Conservation (phyloP, 2,888 invertebrate genomes). For the Antheraea yamamai region DNA sequence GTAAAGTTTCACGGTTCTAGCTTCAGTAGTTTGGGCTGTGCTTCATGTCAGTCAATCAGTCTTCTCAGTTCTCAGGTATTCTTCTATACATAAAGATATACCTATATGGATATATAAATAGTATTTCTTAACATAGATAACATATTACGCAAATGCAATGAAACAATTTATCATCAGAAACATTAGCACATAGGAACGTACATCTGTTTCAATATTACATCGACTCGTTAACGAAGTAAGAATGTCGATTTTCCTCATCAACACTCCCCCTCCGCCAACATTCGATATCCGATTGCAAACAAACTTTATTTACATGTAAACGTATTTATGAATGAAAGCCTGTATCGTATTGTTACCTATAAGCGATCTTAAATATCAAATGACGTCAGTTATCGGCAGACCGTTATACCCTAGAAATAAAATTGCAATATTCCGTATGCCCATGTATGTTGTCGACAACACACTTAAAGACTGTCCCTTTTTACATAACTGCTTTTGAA, state of each 20-base stretch:
- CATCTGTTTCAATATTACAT: constrained; percentile 1
- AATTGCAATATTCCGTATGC: not conserved
- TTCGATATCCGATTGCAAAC: not conserved
- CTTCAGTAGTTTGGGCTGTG: too few relatives aligned
- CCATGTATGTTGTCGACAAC: not conserved
- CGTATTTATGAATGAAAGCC: not conserved
- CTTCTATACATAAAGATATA: not conserved
- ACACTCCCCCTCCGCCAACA: not conserved
- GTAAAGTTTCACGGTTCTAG: too few relatives aligned
- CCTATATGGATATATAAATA: not conserved
- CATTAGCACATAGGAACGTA: not conserved
- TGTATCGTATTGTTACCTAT: not conserved
- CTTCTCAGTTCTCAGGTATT: too few relatives aligned
- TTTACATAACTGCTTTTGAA: not conserved
- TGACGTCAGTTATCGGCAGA: not conserved
- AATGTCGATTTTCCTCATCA: not conserved
- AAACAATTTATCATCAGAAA: not conserved
- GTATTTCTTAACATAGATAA: not conserved
- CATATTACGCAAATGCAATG: not conserved
- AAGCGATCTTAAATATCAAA: not conserved
- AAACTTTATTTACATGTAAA: not conserved
- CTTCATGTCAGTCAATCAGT: too few relatives aligned
- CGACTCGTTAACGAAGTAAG: not conserved
- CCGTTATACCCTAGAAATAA: too few relatives aligned
- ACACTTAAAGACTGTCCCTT: too few relatives aligned